Base-by-base conservation (phyloP, 1,140 invertebrate species). In the Zaprionus taronus region DNA sequence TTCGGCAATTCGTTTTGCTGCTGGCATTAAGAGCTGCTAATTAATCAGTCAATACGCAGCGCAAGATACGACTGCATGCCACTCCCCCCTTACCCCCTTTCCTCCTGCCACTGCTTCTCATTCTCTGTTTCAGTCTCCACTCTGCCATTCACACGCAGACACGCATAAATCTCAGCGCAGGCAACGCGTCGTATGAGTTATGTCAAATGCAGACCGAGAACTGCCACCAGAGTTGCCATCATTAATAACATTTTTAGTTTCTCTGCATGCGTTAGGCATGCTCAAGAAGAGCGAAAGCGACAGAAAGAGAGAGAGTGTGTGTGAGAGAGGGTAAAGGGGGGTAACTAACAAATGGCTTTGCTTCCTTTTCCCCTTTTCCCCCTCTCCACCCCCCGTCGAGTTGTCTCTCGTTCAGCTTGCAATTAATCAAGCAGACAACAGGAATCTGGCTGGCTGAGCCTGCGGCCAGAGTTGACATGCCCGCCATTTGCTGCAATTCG, bases 201-300 rank as follows among this genome's bases (percentile, higher is more conserved):
- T 87, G 84, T 84, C 84, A 89, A 89, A 83, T 83, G 85, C 83
- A 89, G 81, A 56, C 77, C 73, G 79, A 67, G 67, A 81, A 81
- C 66, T 72, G 79, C 58, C 72, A 60, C 62, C 80, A 64, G 47
- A 58, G 72, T 69, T 72, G 57, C 72, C 67, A 76, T 89, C 83
- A 87, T 87, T 87, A 87, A 87, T 87, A 89, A 87, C 81, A 89
- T 83, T 89, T 89, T 89, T 80, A 83, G 77, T 78, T 86, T 71
- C 80, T 80, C 81, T 69, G 65, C 60, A 69, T 69, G 63, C 24
- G 38, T 57, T 63, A 20, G 41, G 41, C 41, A 17, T 3, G n/a
- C 7, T 17, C 6, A 47, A 47, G 41, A 6, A 41, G n/a, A 47
- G n/a, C 6, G 5, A 17, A 17, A 41, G 38, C 6, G 6, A 47